phyloP scores from a whole-genome alignment of 2,888 invertebrate species.

The Pterostichus niger region DNA sequence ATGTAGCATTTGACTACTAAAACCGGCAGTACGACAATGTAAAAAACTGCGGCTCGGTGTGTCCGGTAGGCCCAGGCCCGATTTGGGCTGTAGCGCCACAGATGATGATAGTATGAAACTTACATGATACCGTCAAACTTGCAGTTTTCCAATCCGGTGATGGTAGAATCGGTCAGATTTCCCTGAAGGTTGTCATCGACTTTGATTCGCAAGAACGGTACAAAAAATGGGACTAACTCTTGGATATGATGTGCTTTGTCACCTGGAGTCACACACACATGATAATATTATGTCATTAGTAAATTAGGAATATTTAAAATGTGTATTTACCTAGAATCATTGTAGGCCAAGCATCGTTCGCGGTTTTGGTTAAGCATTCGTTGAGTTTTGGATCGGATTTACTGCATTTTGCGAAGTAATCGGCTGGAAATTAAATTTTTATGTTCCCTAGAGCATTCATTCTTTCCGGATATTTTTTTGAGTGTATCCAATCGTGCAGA shows the following conservation, averaged over 20 bases:
- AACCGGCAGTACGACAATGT: too few relatives aligned
- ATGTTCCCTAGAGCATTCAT: too few relatives aligned
- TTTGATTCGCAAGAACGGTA: conserved; percentile 28
- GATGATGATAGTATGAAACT: background rate
- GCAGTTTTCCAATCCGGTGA: conserved; percentile 18
- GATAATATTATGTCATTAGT: too few relatives aligned
- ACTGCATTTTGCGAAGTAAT: conserved; percentile 55
- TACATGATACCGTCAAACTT: conserved; percentile 47
- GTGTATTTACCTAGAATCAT: conserved; percentile 25
- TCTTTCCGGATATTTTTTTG: too few relatives aligned
- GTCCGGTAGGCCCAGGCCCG: too few relatives aligned
- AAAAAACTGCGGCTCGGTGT: too few relatives aligned
- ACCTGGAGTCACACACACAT: conserved; percentile 8
- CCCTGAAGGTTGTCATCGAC: conserved; percentile 34
- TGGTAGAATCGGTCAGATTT: conserved; percentile 21
- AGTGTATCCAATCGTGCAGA: too few relatives aligned
- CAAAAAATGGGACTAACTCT: conserved; percentile 11
- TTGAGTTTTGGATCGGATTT: conserved; percentile 37
- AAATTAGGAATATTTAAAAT: background rate
- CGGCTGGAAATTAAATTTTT: conserved; percentile 50
- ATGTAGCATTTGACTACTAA: too few relatives aligned
- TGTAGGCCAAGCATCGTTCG: conserved; percentile 49
- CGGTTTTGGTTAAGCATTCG: conserved; percentile 21
- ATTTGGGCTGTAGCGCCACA: too few relatives aligned
- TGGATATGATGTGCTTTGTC: conserved; percentile 52